These are phyloP conservation scores for Leptura quadrifasciata DNA, from an alignment of 2,888 invertebrate genomes.

Conservation along the genomic window DNA sequence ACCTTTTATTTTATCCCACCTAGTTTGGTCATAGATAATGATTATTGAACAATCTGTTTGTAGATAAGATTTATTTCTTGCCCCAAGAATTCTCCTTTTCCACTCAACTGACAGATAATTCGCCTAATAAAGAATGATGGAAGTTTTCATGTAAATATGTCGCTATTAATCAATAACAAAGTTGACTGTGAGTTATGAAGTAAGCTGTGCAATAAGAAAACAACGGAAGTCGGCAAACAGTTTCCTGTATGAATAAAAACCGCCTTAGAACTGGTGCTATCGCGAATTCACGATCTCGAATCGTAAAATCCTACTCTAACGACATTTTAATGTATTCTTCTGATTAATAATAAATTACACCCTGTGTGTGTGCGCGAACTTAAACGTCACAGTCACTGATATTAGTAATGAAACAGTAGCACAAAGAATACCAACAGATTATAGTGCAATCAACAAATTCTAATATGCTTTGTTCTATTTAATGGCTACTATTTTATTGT, in stretches of 20 bases:
- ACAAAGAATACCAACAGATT: neutral
- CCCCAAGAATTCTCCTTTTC: slow-evolving; percentile 6
- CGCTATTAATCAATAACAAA: slow-evolving; percentile 56
- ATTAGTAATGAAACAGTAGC: slow-evolving; percentile 12
- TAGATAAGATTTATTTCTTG: slow-evolving; percentile 11
- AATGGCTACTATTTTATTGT: neutral
- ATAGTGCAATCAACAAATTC: slow-evolving; percentile 23
- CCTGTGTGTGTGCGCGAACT: slow-evolving; percentile 28
- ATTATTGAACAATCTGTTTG: neutral
- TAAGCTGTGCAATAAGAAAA: slow-evolving; percentile 56
- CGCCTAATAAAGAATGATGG: slow-evolving; percentile 46
- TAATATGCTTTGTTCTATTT: slow-evolving; percentile 7
- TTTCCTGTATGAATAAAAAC: slow-evolving; percentile 58
- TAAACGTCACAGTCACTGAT: slow-evolving; percentile 28
- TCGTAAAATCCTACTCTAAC: slow-evolving; percentile 45
- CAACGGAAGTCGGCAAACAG: slow-evolving; percentile 57
- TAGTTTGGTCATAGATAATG: neutral
- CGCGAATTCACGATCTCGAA: slow-evolving; percentile 52
- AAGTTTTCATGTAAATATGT: slow-evolving; percentile 55
- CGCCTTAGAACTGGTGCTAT: slow-evolving; percentile 49
- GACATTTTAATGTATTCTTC: slow-evolving; percentile 44
- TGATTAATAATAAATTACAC: slow-evolving; percentile 45
- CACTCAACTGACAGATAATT: slow-evolving; percentile 33
- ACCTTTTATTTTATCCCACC: neutral
- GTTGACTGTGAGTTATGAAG: slow-evolving; percentile 56